phyloP scores from a whole-genome alignment of 2,797 vertebrate species.

The Pseudopleuronectes americanus region DNA sequence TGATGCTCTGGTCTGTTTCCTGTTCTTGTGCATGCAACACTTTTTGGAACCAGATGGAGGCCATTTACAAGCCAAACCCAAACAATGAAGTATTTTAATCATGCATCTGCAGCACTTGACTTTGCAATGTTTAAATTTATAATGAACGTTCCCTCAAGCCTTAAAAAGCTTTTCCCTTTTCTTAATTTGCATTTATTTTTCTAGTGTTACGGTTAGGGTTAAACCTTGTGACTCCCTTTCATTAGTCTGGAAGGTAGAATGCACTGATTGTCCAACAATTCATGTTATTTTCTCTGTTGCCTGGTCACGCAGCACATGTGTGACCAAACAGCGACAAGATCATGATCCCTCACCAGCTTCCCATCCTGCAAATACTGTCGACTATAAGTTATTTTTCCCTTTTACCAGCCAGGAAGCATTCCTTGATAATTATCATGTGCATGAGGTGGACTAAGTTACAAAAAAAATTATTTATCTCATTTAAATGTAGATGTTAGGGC shows the following conservation, averaged over 20 bases:
- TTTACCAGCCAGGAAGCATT: not conserved
- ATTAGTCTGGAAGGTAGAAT: too few species aligned
- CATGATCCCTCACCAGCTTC: conserved; percentile 13
- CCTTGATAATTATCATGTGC: not conserved
- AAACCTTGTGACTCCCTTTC: too few species aligned
- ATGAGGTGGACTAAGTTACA: not conserved
- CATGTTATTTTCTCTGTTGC: too few species aligned
- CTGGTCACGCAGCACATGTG: not conserved
- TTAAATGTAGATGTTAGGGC: not conserved
- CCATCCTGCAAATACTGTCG: conserved; percentile 9
- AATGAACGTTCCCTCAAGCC: conserved; percentile 14
- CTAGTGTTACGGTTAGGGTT: too few species aligned
- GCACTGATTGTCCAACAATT: too few species aligned
- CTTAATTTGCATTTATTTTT: not conserved
- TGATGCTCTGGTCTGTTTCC: conserved; percentile 45
- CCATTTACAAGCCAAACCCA: conserved; percentile 67
- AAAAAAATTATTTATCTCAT: not conserved
- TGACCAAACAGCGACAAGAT: not conserved
- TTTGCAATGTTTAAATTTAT: conserved; percentile 58
- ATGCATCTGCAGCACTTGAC: conserved; percentile 75
- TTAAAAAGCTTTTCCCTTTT: conserved; percentile 28
- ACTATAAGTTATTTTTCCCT: not conserved
- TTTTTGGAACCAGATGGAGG: conserved; percentile 66
- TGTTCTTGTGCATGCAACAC: conserved; percentile 71
- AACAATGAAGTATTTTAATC: conserved; percentile 67